Conservation (phyloP, 2,113 vertebrate genomes). For the Leptocoma aspasia region DNA sequence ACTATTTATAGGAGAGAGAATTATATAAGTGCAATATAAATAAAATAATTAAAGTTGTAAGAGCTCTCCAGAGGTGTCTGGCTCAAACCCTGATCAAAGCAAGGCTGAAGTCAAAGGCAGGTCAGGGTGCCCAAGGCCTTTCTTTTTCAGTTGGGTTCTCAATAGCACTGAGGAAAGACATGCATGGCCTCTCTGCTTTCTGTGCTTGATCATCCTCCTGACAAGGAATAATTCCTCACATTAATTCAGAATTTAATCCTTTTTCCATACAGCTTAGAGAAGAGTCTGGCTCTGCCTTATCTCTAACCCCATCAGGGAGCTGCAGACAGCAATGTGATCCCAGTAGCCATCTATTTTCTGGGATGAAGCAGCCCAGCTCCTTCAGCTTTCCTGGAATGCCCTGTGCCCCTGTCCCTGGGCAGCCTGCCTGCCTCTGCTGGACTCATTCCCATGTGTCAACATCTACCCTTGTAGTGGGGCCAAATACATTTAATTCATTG, state of each 20-base stretch:
- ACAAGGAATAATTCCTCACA: neutral
- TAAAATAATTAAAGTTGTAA: neutral
- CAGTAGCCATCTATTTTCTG: neutral
- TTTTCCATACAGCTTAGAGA: neutral
- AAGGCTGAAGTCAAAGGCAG: neutral
- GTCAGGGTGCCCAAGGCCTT: neutral
- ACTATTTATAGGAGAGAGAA: neutral
- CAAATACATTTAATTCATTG: neutral
- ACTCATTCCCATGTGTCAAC: neutral
- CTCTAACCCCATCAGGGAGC: neutral
- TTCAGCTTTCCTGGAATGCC: neutral
- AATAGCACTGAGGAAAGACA: accelerated
- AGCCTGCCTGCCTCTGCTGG: neutral
- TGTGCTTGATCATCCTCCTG: neutral
- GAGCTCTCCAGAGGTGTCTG: neutral
- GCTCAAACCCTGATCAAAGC: neutral
- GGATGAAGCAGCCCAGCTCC: neutral
- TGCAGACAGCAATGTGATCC: neutral
- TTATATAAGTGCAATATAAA: neutral
- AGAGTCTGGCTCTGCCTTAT: neutral
- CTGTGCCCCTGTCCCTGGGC: neutral
- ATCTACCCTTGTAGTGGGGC: neutral
- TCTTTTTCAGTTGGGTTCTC: neutral
- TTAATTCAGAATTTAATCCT: neutral
- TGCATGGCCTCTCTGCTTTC: neutral